Base-by-base conservation (phyloP, 2,888 invertebrate genomes). In the Athalia rosae region DNA sequence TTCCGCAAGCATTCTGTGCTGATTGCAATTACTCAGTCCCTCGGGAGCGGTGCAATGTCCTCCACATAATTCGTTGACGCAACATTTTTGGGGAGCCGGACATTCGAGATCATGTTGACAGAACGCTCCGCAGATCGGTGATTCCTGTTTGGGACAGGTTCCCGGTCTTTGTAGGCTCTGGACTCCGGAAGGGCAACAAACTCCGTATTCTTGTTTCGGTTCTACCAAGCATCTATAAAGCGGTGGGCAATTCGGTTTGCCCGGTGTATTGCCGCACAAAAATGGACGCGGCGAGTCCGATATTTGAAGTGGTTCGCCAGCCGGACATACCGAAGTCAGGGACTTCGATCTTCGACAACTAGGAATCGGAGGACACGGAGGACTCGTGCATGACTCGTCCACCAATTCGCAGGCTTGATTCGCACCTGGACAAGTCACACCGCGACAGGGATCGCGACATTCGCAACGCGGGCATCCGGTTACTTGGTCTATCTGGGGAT, bases 311-410 rank as follows among this genome's bases (percentile, higher is more conserved):
- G 92, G 91, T 56, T 89, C 89, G 73, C 96, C 96, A 2, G 94
- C 93, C 0, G 96, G 95, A 83, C 97, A 97, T 77, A 95, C 93
- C 83, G 95, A 95, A 80, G 94, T 93, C 76, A 97, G 83, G 11
- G 91, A 85, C 94, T 95, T 84, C 94, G 92, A 88, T 5, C 95
- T 95, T 85, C 95, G 93, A 93, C 97, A 97, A 15, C 95, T 95
- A 64, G 97, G 96, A 28, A 96, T 92, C 7, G 96, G 96, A 0
- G 96, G 96, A 83, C 97, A 97, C 0, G 96, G 96, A 74, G 95
- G 95, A 62, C 93, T 92, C 71, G 94, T 91, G 85, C 97, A 97
- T 3, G 95, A 93, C 4, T 95, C 92, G 83, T 96, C 95, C 85
- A 95, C 95, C 82, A 96, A 89, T 86, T 96, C 95, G 84, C 97